Conservation (phyloP, 2,888 invertebrate genomes). For the Apodemia mormo region DNA sequence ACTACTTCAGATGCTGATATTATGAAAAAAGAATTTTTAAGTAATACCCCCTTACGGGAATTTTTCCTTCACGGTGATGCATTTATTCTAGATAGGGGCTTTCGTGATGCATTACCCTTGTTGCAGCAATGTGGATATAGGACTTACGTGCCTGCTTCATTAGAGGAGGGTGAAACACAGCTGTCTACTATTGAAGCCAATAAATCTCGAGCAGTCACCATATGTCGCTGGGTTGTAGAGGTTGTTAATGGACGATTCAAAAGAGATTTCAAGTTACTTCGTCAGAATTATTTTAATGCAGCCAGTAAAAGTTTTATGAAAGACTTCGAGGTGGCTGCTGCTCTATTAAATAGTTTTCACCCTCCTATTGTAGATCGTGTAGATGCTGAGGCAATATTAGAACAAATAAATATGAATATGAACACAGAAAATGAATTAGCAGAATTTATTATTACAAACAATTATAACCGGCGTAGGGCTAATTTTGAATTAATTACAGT, state of each 20-base stretch:
- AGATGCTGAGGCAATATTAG: slow-evolving; percentile 24
- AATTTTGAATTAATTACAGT: slow-evolving; percentile 24
- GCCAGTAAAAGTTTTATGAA: slow-evolving; percentile 27
- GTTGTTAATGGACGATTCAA: slow-evolving; percentile 33
- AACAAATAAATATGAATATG: slow-evolving; percentile 26
- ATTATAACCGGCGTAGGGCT: slow-evolving; percentile 26
- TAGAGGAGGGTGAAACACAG: slow-evolving; percentile 26
- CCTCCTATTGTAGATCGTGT: slow-evolving; percentile 19
- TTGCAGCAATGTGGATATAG: slow-evolving; percentile 16
- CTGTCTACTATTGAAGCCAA: slow-evolving; percentile 26
- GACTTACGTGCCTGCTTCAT: slow-evolving; percentile 24
- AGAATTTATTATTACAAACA: slow-evolving; percentile 20
- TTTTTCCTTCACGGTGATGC: slow-evolving; percentile 20
- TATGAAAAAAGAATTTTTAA: slow-evolving; percentile 18
- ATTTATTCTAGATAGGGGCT: too few relatives aligned
- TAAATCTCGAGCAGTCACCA: slow-evolving; percentile 26
- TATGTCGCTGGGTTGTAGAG: slow-evolving; percentile 32
- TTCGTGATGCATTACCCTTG: too few relatives aligned
- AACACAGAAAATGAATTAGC: slow-evolving; percentile 26
- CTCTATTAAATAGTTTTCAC: too few relatives aligned
- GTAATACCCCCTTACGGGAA: slow-evolving; percentile 14
- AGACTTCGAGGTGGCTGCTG: too few relatives aligned
- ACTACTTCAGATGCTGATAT: slow-evolving; percentile 29
- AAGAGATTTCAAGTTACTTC: slow-evolving; percentile 30
- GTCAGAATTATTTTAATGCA: slow-evolving; percentile 23